Base-by-base conservation (phyloP, 2,888 invertebrate species). In the Chalcosyrphus nemorum region DNA sequence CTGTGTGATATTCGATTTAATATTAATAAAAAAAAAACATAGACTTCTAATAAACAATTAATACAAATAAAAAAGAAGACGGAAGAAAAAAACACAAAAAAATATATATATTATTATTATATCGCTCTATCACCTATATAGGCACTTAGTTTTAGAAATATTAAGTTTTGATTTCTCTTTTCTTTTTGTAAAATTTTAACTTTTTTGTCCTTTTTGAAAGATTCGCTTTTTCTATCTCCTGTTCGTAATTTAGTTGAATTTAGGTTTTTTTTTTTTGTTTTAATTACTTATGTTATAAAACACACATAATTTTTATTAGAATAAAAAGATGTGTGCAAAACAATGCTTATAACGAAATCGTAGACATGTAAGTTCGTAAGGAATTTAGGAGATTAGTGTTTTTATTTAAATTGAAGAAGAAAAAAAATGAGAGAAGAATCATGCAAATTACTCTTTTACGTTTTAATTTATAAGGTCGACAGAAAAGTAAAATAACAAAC, bases 1-100 rank as follows among this genome's bases (percentile, higher is more conserved):
- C 86, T 86, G 86, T 87, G 87, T 87, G 87, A 87, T 87, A 87
- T 87, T 86, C 86, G 78, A 86, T 86, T 86, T 86, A 86, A 86
- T 68, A 84, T 80, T 77, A 70, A 70, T 17, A 24, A 77, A 61
- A 56, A 43, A 27, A 77, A 52, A 71, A 45, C 65, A 70, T 68
- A 80, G 74, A 86, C 78, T 86, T 81, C 71, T 75, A 72, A 41
- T 50, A 65, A 81, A 61, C 47, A 68, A 75, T 38, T 47, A 75
- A 70, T 52, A 54, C 66, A 47, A 74, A 32, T 9, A 57, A 54
- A 57, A 19, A 76, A 76, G 52, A 35, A 17, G 68, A 65, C 41
- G 72, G 68, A 65, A 32, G 72, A 66, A 66, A 35, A 54, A 63
- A 47, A 57, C 77, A 77, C 50, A 66, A 80, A 68, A 61, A 66